Percentiles rank a stretch among this genome's conserved stretches.
Conservation (phyloP, 2,113 vertebrate species). For the Pavo muticus region DNA sequence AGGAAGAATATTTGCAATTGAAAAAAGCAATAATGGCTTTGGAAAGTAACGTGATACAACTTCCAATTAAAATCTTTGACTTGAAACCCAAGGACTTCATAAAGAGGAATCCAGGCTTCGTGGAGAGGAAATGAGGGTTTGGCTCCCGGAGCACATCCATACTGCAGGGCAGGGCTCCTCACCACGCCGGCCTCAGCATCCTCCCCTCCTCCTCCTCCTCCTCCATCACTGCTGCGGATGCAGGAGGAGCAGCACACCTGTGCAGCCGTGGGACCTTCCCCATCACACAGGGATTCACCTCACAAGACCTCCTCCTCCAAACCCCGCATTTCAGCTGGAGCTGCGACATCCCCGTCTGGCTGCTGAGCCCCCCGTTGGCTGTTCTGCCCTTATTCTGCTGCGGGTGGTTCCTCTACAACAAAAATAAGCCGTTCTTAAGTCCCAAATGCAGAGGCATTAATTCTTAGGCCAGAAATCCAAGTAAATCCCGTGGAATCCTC, state of each 20-base stretch:
- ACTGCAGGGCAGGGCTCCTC: neutral
- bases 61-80: neutral
- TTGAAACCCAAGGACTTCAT: neutral
- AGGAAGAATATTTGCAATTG: neutral
- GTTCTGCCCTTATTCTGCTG: neutral
- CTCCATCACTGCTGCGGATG: rapidly evolving
- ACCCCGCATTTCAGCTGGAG: too few species aligned
- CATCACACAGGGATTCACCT: too few species aligned
- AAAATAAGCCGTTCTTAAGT: neutral
- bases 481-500: neutral
- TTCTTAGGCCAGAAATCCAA: neutral
- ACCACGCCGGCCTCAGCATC: rapidly evolving
- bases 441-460: neutral
- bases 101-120: neutral
- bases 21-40: neutral
- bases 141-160: neutral
- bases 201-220: neutral
- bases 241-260: neutral
- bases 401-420: neutral
- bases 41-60: neutral
- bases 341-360: too few species aligned
- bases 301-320: too few species aligned
- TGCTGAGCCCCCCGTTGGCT: neutral
- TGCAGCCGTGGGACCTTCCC: too few species aligned
- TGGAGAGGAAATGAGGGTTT: neutral